These are phyloP conservation scores for Caiman crocodilus DNA, from an alignment of 2,797 vertebrate genomes.

Conservation along the genomic window DNA sequence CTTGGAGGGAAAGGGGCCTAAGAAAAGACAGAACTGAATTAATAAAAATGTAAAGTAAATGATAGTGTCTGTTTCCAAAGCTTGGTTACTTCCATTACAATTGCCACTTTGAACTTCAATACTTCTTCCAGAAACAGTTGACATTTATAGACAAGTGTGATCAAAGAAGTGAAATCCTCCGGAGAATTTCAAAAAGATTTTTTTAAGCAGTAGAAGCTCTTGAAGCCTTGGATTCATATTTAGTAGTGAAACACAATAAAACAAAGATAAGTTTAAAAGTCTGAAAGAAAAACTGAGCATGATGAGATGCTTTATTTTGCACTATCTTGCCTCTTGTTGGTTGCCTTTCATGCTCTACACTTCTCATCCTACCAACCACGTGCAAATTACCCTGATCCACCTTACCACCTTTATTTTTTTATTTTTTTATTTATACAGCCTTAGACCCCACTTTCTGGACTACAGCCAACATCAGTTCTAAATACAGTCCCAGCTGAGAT, in stretches of 20 bases:
- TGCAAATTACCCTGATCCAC: not conserved
- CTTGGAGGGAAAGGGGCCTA: not conserved
- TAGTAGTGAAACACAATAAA: not conserved
- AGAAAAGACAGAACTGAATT: not conserved
- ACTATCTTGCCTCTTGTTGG: not conserved
- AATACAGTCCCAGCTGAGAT: not conserved
- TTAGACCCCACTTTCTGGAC: not conserved
- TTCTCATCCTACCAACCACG: not conserved
- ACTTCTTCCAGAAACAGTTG: not conserved
- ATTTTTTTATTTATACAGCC: not conserved
- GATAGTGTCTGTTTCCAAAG: not conserved
- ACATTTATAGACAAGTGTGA: not conserved
- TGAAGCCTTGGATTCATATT: not conserved
- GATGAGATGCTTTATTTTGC: not conserved
- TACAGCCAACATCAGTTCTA: not conserved
- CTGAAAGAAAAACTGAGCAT: not conserved
- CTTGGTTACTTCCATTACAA: not conserved
- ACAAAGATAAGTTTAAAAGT: conserved; percentile 6
- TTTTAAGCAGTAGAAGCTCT: not conserved
- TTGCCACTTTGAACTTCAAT: not conserved
- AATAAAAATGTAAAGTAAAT: not conserved
- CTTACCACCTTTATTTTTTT: not conserved
- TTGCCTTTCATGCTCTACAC: not conserved
- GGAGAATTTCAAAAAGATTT: not conserved
- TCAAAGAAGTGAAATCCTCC: not conserved